Conservation (phyloP, 2,888 invertebrate species). For the Stenurella melanura region DNA sequence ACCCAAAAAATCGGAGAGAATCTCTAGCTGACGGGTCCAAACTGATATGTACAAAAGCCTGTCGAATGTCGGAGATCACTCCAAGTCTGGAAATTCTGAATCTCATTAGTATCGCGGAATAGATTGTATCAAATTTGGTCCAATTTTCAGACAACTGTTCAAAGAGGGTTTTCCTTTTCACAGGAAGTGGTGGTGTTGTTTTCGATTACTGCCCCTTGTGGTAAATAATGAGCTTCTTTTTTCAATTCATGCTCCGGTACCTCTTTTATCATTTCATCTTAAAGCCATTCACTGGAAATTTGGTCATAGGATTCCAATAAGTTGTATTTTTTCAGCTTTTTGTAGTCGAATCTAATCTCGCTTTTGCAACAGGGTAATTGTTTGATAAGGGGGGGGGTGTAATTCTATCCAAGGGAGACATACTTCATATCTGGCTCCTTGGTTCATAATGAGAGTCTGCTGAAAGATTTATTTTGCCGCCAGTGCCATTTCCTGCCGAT, state of each 20-base stretch:
- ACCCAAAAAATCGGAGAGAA: constrained; percentile 39
- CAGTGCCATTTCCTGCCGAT: background rate
- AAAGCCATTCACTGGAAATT: too few species aligned
- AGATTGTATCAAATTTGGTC: constrained; percentile 49
- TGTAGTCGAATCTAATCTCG: background rate
- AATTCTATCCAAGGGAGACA: too few species aligned
- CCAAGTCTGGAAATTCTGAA: constrained; percentile 47
- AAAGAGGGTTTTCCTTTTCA: too few species aligned
- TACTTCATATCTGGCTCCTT: too few species aligned
- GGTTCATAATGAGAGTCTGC: background rate
- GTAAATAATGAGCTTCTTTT: too few species aligned
- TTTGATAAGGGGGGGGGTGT: too few species aligned
- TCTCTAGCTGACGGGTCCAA: constrained; percentile 33
- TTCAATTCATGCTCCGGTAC: too few species aligned
- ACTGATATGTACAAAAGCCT: constrained; percentile 48
- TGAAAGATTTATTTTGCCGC: background rate
- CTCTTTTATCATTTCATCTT: too few species aligned
- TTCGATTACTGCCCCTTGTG: too few species aligned
- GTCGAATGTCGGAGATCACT: constrained; percentile 48
- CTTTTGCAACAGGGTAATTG: too few species aligned
- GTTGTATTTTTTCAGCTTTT: background rate
- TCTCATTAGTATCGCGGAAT: constrained; percentile 44
- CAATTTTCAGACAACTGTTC: constrained; percentile 47
- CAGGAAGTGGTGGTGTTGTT: too few species aligned
- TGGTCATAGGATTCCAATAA: background rate